Conservation (phyloP, 2,888 invertebrate species). For the Lasioglossum pauxillum region DNA sequence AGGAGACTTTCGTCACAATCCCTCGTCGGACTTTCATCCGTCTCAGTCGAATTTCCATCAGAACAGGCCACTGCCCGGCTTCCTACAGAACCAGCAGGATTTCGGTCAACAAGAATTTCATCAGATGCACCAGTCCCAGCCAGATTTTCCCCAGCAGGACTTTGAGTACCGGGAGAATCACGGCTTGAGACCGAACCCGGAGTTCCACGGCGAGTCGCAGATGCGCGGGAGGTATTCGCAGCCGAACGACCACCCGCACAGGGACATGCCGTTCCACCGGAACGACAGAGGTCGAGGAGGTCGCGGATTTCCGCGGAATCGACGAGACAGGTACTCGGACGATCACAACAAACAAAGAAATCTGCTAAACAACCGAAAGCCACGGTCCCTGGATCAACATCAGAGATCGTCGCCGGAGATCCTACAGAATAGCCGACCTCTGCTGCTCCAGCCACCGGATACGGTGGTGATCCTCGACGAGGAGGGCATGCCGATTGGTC, state of each 20-base stretch:
- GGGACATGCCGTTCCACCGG: constrained; percentile 74
- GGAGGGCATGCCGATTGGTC: constrained; percentile 73
- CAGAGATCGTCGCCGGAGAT: constrained; percentile 69
- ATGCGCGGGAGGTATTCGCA: constrained; percentile 71
- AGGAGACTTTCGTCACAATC: constrained; percentile 65
- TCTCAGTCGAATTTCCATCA: constrained; percentile 75
- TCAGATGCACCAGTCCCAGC: constrained; percentile 69
- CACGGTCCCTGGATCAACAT: constrained; percentile 64
- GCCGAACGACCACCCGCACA: constrained; percentile 68
- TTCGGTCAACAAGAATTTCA: constrained; percentile 74
- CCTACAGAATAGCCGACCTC: constrained; percentile 65
- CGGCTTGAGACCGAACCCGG: constrained; percentile 66
- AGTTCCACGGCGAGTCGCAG: constrained; percentile 72
- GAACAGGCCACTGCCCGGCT: constrained; percentile 69
- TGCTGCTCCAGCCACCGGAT: constrained; percentile 74
- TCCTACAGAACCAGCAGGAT: constrained; percentile 66
- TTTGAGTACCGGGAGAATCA: constrained; percentile 76
- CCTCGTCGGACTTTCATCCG: constrained; percentile 68
- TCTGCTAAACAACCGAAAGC: constrained; percentile 69
- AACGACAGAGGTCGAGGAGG: constrained; percentile 74
- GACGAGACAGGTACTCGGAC: constrained; percentile 76
- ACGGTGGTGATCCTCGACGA: constrained; percentile 76
- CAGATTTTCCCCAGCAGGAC: constrained; percentile 73
- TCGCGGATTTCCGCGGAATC: constrained; percentile 75
- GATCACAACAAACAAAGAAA: constrained; percentile 74